Evolutionary conservation across 2,113 vertebrate species (phyloP).

Genomic region (Periophthalmodon schlosseri): DNA sequence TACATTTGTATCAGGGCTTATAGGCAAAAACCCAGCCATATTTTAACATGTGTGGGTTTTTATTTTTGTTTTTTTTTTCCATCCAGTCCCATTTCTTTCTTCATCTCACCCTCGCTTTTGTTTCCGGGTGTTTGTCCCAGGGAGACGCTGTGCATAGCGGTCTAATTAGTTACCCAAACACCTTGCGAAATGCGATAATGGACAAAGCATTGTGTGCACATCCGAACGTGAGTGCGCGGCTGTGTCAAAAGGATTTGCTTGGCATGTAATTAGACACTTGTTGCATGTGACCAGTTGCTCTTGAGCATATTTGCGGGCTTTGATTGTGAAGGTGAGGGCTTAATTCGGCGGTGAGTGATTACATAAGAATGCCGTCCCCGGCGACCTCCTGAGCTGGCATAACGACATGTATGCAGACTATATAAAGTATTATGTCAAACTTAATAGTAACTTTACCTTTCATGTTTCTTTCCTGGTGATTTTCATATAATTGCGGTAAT

Average conservation of each 20-base stretch:
- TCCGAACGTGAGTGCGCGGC: background rate
- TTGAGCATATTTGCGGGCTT: slow-evolving; percentile 24
- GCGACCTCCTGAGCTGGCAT: background rate
- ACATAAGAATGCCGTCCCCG: background rate
- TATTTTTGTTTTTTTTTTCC: slow-evolving; percentile 6
- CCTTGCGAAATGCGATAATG: slow-evolving; percentile 75
- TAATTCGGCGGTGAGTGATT: slow-evolving; percentile 11
- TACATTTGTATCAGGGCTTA: slow-evolving; percentile 45
- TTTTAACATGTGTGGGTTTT: slow-evolving; percentile 52
- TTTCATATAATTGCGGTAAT: background rate
- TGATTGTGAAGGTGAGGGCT: slow-evolving; percentile 22
- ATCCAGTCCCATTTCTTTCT: slow-evolving; percentile 38
- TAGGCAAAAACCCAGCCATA: slow-evolving; percentile 52
- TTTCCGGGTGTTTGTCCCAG: slow-evolving; percentile 45
- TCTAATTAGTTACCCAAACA: slow-evolving; percentile 71
- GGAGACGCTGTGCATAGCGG: slow-evolving; percentile 56
- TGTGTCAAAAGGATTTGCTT: slow-evolving; percentile 63
- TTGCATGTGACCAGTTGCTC: slow-evolving; percentile 55
- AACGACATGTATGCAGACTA: background rate
- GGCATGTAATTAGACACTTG: slow-evolving; percentile 65
- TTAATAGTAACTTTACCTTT: background rate
- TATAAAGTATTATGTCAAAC: background rate
- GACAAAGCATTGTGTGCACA: slow-evolving; percentile 25
- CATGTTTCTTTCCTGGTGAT: background rate
- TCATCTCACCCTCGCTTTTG: slow-evolving; percentile 51